Percentiles rank a stretch among this genome's conserved stretches.
Conservation (phyloP, 2,888 invertebrate genomes). For the Tipula lateralis region DNA sequence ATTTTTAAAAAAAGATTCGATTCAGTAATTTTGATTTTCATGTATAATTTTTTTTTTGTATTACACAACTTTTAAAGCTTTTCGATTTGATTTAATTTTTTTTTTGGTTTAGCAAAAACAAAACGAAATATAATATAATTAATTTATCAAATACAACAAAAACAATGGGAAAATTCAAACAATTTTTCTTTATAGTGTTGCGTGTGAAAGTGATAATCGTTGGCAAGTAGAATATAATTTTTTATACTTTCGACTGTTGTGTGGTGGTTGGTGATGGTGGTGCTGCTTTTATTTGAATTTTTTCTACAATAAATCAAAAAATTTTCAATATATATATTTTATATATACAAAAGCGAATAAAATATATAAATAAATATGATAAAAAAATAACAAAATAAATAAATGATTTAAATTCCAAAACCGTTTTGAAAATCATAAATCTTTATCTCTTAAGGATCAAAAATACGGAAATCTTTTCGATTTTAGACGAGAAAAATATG, state of each 20-base stretch:
- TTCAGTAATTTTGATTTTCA: background rate
- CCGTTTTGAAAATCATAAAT: constrained; percentile 1
- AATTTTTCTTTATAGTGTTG: background rate
- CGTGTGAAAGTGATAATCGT: constrained; percentile 15
- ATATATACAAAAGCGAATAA: background rate
- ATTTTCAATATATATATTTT: background rate
- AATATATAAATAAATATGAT: background rate
- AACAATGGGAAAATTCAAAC: background rate
- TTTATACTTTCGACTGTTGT: background rate
- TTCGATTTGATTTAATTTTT: background rate
- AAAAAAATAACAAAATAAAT: background rate
- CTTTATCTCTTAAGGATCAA: background rate
- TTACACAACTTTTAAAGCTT: background rate
- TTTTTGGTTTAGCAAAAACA: background rate
- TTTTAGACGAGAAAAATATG: background rate
- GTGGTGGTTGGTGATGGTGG: background rate
- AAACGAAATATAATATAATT: background rate
- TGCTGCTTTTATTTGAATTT: background rate
- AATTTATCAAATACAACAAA: constrained; percentile 11
- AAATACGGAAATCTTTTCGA: background rate
- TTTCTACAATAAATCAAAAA: background rate
- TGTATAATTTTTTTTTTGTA: background rate
- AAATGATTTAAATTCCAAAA: constrained; percentile 24
- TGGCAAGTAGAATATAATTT: constrained; percentile 11
- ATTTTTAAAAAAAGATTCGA: background rate